Evolutionary conservation across 2,888 invertebrate species (phyloP), one percentile per base, ranked within the genome.

Genomic region (Perizoma flavofasciatum): DNA sequence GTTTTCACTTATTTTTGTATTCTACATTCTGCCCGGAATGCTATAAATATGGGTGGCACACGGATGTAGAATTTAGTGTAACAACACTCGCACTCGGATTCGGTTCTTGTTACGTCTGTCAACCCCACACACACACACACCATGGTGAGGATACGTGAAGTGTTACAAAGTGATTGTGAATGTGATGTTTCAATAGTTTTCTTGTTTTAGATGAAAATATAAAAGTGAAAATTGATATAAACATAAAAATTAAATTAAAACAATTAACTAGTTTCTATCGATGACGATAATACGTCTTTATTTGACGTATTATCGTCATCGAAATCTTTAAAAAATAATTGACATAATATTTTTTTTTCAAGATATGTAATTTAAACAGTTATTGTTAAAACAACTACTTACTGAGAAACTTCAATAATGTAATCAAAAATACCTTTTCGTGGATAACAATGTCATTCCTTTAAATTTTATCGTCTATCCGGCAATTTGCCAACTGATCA

Each of bases 31-130:
- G 79, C 81, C 81, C 74, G 81, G 82, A 84, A 83, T 86, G 83
- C 80, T 92, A 92, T 92, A 92, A 90, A 92, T 92, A 92, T 83
- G 88, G 90, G 90, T 89, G 82, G 79, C 75, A 79, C 70, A 72
- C 79, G 78, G 78, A 81, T 79, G 82, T 80, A 78, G 81, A 85
- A 79, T 83, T 82, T 87, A 92, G 92, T 92, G 92, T 91, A 89
- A 89, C 87, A 86, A 81, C 90, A 92, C 89, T 90, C 92, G 92
- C 92, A 90, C 89, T 88, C 90, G 82, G 83, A 83, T 88, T 89
- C 89, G 82, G 92, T 92, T 91, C 91, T 89, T 89, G 88, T 91
- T 89, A 87, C 88, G 74, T 80, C 87, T 81, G 79, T 75, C 82
- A 82, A 83, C 80, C 81, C 84, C 77, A 81, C 74, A 78, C 72